Evolutionary conservation across 2,113 vertebrate species (phyloP), one percentile per base, ranked within the genome.

Genomic region (Oxygymnocypris stewartii): DNA sequence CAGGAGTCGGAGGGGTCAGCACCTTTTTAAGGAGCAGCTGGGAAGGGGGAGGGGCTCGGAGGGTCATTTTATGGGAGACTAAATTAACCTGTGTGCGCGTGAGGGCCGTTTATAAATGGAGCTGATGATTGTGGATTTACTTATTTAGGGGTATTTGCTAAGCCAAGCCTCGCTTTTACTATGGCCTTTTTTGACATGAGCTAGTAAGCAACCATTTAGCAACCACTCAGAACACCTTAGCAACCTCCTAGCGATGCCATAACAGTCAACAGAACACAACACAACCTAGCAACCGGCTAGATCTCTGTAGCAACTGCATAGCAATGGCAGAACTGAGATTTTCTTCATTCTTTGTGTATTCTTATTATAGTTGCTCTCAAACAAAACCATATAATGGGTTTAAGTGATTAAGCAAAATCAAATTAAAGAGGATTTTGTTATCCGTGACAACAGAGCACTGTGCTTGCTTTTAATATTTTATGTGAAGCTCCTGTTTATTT

Each of bases 21-120:
- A 84, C 88, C 85, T 90, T 86, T 89, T 91, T 61, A 87, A 76
- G 42, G 59, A 88, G 88, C 89, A 90, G 89, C 86, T 89, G 88
- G 67, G 82, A 67, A 84, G 82, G 87, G 59, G 82, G 79, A 78
- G 67, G 85, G 40, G 20, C 54, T n/a, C 9, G 7, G 76, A 84
- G 69, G 75, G 61, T 84, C 86, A 78, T 75, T 74, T 79, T 74
- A 69, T 75, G 57, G 6, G 76, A 23, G 65, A 63, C 54, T 75
- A 59, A 81, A 80, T 85, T 82, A 65, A 86, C 87, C 81, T 78
- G 59, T 85, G 65, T 86, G 67, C 14, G 25, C 23, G 74, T 85
- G 81, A 75, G 79, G 5, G n/a, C 37, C 42, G 10, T 79, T 3
- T 51, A 20, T 37, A 18, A 51, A 59, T 9, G 10, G 31, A 59